These are phyloP conservation scores for Rhinichthys osculus DNA, from an alignment of 2,797 vertebrate species.

Conservation along the genomic window DNA sequence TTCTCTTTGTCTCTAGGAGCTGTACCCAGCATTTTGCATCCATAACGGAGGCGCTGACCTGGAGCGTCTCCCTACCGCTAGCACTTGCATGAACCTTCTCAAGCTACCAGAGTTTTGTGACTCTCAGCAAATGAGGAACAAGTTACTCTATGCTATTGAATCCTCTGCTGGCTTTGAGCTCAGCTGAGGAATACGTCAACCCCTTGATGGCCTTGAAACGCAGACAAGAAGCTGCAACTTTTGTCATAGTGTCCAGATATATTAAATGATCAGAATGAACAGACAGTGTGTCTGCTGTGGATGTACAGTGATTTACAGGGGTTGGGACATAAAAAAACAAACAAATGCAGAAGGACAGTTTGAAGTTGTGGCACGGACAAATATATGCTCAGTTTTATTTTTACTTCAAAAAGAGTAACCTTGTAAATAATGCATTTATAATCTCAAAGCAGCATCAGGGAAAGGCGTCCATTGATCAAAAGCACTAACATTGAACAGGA, in stretches of 20 bases:
- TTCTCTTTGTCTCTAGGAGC: conserved; percentile 80
- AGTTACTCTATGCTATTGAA: conserved; percentile 97
- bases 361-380: conserved; percentile 54
- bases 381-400: conserved; percentile 3
- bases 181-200: conserved; percentile 82
- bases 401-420: conserved; percentile 43
- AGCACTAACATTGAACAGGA: conserved; percentile 14
- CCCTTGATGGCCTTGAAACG: conserved; percentile 62
- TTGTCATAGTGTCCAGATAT: neutral
- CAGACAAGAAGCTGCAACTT: neutral
- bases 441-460: conserved; percentile 13
- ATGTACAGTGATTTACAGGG: conserved; percentile 44
- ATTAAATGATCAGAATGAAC: conserved; percentile 6
- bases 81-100: conserved; percentile 99
- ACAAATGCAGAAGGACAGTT: conserved; percentile 46
- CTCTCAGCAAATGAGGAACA: conserved; percentile 91
- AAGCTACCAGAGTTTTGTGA: conserved; percentile 98
- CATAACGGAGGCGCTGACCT: conserved; percentile 96
- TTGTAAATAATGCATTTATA: conserved; percentile 21
- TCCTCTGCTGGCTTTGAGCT: conserved; percentile 97
- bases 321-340: conserved; percentile 48
- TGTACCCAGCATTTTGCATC: conserved; percentile 98
- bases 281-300: conserved; percentile 30
- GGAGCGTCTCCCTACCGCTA: conserved; percentile 95
- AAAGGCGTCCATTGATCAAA: neutral